Base-by-base conservation (phyloP, 2,113 vertebrate genomes). In the Pelecanus crispus region DNA sequence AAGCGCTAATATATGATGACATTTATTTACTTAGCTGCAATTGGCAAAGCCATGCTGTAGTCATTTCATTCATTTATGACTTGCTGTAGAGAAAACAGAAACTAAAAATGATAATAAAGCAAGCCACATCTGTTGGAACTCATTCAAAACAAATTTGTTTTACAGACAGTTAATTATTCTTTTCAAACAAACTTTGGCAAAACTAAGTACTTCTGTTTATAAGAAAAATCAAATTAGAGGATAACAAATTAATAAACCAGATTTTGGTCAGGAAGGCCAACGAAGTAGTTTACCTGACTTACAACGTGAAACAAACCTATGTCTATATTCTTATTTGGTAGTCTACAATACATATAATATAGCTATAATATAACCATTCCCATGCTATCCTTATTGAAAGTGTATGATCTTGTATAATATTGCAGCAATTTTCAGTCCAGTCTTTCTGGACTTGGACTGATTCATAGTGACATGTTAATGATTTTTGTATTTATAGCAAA, bases 101-200 rank as follows among this genome's bases (percentile, higher is more conserved):
- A 63, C 26, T 59, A 31, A 87, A 84, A 16, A 67, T 71, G 42
- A 59, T 59, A 55, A 44, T 34, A 74, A 59, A 73, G n/a, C 16
- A 70, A 70, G 81, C 24, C 91, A 96, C 89, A 95, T 93, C 81
- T 95, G 79, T 90, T 95, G 86, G 73, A 70, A 95, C 31, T 90
- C 11, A 91, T 83, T 92, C 67, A 91, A 97, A 95, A 63, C 10
- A 91, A 96, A 96, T 87, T 96, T 96, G 68, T 55, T 94, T 97
- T 94, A 83, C 59, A 88, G 91, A 92, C 55, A 97, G 83, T 86
- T 95, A 95, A 91, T 96, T 96, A 93, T 38, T 78, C 1, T 74
- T 97, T 96, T 87, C 71, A 94, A 96, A 95, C 15, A 92, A 87
- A 78, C 47, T 92, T 81, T 92, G 38, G 47, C 61, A 86, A 94